These are phyloP conservation scores for Genyomyrus donnyi DNA, from an alignment of 2,113 vertebrate species.

Conservation along the genomic window DNA sequence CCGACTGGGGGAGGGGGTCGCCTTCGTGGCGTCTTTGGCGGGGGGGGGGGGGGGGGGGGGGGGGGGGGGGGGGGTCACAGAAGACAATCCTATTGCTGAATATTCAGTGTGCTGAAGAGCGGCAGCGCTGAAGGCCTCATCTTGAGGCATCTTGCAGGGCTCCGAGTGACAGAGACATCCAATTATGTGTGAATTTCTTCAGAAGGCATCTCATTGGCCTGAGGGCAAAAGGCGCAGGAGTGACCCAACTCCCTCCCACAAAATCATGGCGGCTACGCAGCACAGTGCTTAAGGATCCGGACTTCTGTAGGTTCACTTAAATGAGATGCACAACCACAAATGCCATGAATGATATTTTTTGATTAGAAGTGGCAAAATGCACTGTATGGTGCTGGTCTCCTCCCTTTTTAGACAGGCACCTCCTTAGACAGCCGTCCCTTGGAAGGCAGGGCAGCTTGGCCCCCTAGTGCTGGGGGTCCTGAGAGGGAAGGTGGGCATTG, in stretches of 20 bases:
- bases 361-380: not conserved
- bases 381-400: not conserved
- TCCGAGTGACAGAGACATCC: not conserved
- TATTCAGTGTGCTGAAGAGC: not conserved
- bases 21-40: too few species aligned
- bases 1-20: too few species aligned
- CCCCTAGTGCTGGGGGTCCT: not conserved
- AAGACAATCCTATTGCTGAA: not conserved
- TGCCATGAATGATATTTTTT: not conserved
- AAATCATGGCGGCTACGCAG: too few species aligned
- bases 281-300: not conserved
- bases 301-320: not conserved
- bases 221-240: not conserved
- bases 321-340: not conserved
- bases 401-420: not conserved
- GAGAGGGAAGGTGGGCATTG: not conserved
- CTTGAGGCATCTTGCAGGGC: not conserved
- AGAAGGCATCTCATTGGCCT: not conserved
- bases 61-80: not conserved
- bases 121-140: not conserved
- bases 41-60: too few species aligned
- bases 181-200: not conserved
- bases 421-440: not conserved
- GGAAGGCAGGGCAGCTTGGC: not conserved
- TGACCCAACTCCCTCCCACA: not conserved